phyloP scores from a whole-genome alignment of 2,888 invertebrate species.

The Diadegma fenestrale region DNA sequence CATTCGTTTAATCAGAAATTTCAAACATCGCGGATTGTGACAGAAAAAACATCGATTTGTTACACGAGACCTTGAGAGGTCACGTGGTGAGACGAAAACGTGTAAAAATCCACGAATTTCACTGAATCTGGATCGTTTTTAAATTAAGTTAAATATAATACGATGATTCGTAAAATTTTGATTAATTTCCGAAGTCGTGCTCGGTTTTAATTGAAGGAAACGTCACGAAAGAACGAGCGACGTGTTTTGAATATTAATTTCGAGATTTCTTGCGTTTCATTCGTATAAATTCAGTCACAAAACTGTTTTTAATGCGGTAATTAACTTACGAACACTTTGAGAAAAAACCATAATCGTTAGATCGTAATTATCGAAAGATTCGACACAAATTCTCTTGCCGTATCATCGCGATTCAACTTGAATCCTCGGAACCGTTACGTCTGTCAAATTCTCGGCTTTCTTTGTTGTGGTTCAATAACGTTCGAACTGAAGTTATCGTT shows the following conservation, averaged over 20 bases:
- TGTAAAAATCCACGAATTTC: not conserved
- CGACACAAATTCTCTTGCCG: not conserved
- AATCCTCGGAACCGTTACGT: not conserved
- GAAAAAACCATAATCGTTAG: not conserved
- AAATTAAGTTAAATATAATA: not conserved
- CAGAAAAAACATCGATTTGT: too few species aligned
- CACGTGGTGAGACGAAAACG: not conserved
- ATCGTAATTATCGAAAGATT: not conserved
- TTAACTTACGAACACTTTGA: not conserved
- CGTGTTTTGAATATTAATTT: not conserved
- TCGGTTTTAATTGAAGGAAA: not conserved
- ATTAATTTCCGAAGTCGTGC: not conserved
- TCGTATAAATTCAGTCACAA: not conserved
- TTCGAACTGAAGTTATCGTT: not conserved
- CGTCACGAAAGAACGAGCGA: not conserved
- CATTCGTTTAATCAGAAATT: too few species aligned
- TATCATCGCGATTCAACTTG: constrained; percentile 12
- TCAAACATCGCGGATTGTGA: too few species aligned
- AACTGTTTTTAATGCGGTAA: not conserved
- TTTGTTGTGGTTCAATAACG: not conserved
- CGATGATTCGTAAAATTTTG: not conserved
- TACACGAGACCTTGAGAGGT: not conserved
- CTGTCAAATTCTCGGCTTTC: too few species aligned
- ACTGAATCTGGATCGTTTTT: not conserved
- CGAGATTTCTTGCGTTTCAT: not conserved